Base-by-base conservation (phyloP, 2,113 vertebrate species). In the Lepus europaeus region DNA sequence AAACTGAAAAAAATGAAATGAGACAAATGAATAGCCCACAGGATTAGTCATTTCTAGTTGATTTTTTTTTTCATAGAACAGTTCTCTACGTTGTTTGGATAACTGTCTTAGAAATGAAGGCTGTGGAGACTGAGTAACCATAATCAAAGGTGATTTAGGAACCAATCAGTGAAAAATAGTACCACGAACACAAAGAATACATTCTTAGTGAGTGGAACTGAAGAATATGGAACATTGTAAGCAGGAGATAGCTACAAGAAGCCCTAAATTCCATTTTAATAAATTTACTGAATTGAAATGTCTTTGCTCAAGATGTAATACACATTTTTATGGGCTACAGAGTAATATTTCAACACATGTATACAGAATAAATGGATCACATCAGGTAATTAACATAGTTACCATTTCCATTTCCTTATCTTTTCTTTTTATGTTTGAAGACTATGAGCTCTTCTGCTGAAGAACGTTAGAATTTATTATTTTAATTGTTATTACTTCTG, bases 71-170 rank as follows among this genome's bases (percentile, higher is more conserved):
- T 56, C 64, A 95, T 69, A 61, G 86, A 69, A 77, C 82, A 20
- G 20, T 84, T 73, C 45, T 84, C 68, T 72, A 27, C 27, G 13
- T 63, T 93, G 64, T 70, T 79, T 88, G 39, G 51, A 6, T 72
- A 66, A 79, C 82, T 20, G 92, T 81, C 17, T 88, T 36, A 89
- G 79, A 93, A 91, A 76, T 27, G 72, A 78, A 93, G 89, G 22
- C 16, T 89, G n/a, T 93, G 36, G 29, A 20, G 29, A 80, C 29
- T 92, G 77, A 92, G 13, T 91, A 12, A 39, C 39, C 72, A 90
- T 66, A 88, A 80, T 13, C 77, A 90, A 79, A 80, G 66, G 25
- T 51, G 68, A 87, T 22, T 59, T 77, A 64, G 49, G 22, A 84
- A 90, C 10, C 22, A n/a, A 45, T 83, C 72, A 51, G 16, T 53